A percentile compares a stretch with the other conserved stretches of the same genome.
Evolutionary conservation across 2,797 vertebrate genomes (phyloP).

Genomic region (Lycodopsis pacificus): DNA sequence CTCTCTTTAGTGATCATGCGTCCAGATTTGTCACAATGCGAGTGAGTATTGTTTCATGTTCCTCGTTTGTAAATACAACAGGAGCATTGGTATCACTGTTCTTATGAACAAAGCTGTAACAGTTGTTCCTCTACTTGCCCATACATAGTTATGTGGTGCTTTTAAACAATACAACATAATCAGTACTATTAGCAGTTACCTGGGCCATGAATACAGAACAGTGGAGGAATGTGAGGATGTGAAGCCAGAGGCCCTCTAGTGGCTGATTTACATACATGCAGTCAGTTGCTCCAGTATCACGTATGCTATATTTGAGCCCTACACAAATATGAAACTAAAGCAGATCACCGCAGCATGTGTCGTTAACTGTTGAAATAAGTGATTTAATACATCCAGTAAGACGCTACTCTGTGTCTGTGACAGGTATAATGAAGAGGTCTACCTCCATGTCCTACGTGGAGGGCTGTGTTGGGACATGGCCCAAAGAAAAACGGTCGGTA

Average conservation of each 20-base stretch:
- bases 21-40: neutral
- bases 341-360: neutral
- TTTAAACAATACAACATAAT: neutral
- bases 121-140: too few relatives aligned
- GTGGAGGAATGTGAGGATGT: constrained; percentile 5
- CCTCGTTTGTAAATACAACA: neutral
- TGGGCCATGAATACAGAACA: neutral
- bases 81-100: neutral
- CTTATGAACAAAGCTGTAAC: neutral
- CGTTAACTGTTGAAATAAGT: neutral
- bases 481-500: constrained; percentile 95
- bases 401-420: constrained; percentile 20
- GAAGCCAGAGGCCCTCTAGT: constrained; percentile 58
- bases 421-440: constrained; percentile 92
- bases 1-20: neutral
- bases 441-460: constrained; percentile 95
- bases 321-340: neutral
- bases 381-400: neutral
- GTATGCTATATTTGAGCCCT: neutral
- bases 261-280: constrained; percentile 20
- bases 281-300: neutral
- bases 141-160: neutral
- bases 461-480: constrained; percentile 94
- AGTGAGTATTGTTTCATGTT: neutral
- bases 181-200: neutral